These are phyloP conservation scores for Xiphophorus birchmanni DNA, from an alignment of 2,797 vertebrate species.

Conservation along the genomic window DNA sequence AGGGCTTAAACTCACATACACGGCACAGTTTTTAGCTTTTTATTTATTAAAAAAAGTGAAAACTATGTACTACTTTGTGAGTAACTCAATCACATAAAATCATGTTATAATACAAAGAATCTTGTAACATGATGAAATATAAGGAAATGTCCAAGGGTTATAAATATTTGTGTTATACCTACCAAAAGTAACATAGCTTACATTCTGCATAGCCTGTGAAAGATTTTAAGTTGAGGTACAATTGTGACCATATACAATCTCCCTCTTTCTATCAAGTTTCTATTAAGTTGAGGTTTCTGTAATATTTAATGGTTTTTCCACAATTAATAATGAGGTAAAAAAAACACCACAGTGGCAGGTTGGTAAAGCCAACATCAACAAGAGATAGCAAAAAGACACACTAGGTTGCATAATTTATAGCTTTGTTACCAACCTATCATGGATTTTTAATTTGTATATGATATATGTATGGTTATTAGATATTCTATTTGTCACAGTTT, in stretches of 20 bases:
- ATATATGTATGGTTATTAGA: neutral
- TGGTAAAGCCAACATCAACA: neutral
- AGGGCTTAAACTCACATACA: neutral
- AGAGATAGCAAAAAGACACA: neutral
- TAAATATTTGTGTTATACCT: neutral
- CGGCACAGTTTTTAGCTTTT: neutral
- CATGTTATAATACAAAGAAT: neutral
- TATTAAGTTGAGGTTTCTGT: neutral
- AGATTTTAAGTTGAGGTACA: neutral
- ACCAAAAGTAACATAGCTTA: neutral
- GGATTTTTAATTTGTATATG: neutral
- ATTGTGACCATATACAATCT: neutral
- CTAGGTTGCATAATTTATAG: neutral
- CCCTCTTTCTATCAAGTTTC: neutral
- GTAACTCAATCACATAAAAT: neutral
- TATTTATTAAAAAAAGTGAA: neutral
- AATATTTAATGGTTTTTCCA: neutral
- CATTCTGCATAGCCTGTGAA: neutral
- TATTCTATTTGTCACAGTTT: neutral
- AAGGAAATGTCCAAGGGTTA: neutral
- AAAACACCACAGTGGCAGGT: neutral
- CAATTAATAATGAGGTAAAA: neutral
- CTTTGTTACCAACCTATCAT: neutral
- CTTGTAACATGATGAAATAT: neutral
- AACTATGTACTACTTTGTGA: neutral